Conservation (phyloP, 2,113 vertebrate genomes). For the Phaethornis superciliosus region DNA sequence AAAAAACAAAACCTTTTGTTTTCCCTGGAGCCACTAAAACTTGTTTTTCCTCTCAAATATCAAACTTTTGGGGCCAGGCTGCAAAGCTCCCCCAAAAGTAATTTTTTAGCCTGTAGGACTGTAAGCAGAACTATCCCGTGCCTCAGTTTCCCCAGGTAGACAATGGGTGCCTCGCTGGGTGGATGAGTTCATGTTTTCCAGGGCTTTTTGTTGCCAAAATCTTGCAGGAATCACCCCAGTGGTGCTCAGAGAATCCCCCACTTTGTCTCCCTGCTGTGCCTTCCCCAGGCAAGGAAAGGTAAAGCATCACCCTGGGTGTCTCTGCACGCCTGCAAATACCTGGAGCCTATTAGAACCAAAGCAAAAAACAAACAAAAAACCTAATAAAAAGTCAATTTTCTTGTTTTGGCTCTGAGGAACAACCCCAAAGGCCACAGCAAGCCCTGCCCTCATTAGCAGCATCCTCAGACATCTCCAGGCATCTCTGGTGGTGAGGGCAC, state of each 20-base stretch:
- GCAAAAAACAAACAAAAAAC: background rate
- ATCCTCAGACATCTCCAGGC: background rate
- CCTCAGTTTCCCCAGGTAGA: background rate
- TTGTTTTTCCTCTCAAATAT: background rate
- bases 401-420: background rate
- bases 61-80: background rate
- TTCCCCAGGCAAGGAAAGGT: background rate
- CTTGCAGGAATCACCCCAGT: background rate
- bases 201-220: background rate
- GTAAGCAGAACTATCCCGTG: accelerated
- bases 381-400: background rate
- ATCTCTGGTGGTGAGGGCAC: accelerated
- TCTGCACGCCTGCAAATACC: constrained; percentile 19
- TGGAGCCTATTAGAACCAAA: background rate
- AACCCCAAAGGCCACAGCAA: background rate
- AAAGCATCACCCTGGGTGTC: background rate
- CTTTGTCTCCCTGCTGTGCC: background rate
- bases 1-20: background rate
- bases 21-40: background rate
- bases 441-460: background rate
- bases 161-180: accelerated
- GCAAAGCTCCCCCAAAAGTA: background rate
- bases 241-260: background rate
- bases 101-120: background rate
- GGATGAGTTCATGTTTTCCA: background rate